A percentile compares a stretch with the other conserved stretches of the same genome.
These are phyloP conservation scores for Misgurnus mizolepis DNA, from an alignment of 2,113 vertebrate species.

Conservation along the genomic window DNA sequence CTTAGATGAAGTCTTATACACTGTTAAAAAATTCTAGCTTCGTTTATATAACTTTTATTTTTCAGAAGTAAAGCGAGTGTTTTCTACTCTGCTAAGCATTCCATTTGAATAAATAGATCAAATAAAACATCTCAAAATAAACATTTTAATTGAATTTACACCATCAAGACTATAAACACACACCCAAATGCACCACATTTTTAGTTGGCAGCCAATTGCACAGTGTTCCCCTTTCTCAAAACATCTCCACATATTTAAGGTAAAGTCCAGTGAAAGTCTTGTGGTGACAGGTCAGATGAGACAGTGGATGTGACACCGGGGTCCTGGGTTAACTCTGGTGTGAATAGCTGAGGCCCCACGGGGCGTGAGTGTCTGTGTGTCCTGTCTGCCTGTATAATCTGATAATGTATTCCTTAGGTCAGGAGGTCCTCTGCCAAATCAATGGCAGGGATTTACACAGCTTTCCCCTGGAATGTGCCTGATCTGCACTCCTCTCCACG, in stretches of 20 bases:
- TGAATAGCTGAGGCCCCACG: conserved; percentile 62
- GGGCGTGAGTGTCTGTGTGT: conserved; percentile 60
- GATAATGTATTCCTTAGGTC: conserved; percentile 80
- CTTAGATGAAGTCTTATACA: neutral
- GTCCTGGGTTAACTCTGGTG: conserved; percentile 27
- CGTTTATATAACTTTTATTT: too few relatives aligned
- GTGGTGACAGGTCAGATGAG: conserved; percentile 30
- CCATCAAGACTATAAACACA: too few relatives aligned
- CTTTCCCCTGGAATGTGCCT: conserved; percentile 77
- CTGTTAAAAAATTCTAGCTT: too few relatives aligned
- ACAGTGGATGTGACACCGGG: conserved; percentile 18
- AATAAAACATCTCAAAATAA: neutral
- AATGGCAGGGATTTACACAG: conserved; percentile 79
- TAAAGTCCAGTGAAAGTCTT: neutral
- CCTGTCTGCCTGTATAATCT: conserved; percentile 74
- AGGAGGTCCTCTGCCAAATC: conserved; percentile 76
- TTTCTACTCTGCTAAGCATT: too few relatives aligned
- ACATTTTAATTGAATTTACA: neutral
- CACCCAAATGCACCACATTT: conserved; percentile 16
- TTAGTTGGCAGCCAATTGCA: neutral
- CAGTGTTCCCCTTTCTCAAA: conserved; percentile 7
- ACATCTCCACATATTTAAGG: conserved; percentile 28
- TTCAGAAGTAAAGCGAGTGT: too few relatives aligned
- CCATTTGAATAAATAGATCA: too few relatives aligned
- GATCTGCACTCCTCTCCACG: conserved; percentile 64